Evolutionary conservation across 2,888 invertebrate genomes (phyloP), one percentile per base, ranked within the genome.

Genomic region (Chymomyza amoena): DNA sequence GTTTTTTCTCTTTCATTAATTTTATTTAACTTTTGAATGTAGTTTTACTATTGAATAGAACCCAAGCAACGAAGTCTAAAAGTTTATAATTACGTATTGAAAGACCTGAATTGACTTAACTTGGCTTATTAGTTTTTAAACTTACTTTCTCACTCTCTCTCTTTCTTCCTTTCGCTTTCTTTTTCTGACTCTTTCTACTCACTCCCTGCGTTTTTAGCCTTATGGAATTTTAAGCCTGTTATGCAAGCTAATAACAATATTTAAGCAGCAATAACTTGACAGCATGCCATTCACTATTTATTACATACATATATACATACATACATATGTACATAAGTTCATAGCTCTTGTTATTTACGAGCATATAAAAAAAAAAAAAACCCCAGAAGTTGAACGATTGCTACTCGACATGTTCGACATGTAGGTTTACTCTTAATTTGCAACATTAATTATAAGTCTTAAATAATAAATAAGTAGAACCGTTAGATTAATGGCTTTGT

Each of bases 171-270:
- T 39, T 59, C 20, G 25, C 18, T 51, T 45, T 57, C 5, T 36
- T 56, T 45, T 0, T 7, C 9, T 32, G 32, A 32, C 57, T 63
- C 0, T 45, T 13, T 45, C 4, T 45, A 45, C 13, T 6, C 13
- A 45, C 13, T 68, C 65, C 73, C 72, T 72, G 66, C 74, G 72
- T 54, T 69, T 77, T 61, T 70, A 61, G 52, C 51, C 69, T 45
- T 45, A 13, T 61, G 70, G 67, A 70, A 80, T 84, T 73, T 88
- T 69, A 73, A 73, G 79, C 75, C 72, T 68, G 68, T 83, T 83
- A 76, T 69, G 82, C 68, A 88, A 82, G 68, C 32, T 52, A 64
- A 67, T 70, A 78, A 71, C 69, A 66, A 70, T 66, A 36, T 56
- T 9, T 1, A 54, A n/a, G 20, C 20, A 16, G 6, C 54, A 18